Conservation (phyloP, 2,797 vertebrate species). For the Buceros bicornis region DNA sequence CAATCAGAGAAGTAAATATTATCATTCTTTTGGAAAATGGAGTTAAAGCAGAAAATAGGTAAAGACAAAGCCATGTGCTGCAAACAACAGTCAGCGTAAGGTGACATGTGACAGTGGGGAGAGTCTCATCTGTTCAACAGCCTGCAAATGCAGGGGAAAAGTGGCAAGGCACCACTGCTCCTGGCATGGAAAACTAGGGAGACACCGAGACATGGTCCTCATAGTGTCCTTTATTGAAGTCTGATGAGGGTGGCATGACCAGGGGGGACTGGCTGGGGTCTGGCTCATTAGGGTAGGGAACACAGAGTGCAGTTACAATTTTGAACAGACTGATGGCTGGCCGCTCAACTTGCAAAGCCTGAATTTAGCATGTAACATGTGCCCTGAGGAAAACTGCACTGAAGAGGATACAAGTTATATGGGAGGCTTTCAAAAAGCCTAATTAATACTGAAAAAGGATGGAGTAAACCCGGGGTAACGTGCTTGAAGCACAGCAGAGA, state of each 20-base stretch:
- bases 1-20: not conserved
- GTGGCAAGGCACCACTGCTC: not conserved
- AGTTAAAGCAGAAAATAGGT: not conserved
- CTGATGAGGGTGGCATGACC: not conserved
- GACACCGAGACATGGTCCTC: not conserved
- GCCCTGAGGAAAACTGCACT: rapidly evolving
- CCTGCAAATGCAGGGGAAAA: not conserved
- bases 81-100: not conserved
- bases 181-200: not conserved
- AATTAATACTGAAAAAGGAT: not conserved
- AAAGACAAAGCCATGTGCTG: not conserved
- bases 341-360: not conserved
- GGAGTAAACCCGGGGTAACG: not conserved
- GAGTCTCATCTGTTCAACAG: not conserved
- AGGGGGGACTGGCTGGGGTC: not conserved
- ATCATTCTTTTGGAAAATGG: not conserved
- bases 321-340: not conserved
- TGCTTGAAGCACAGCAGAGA: not conserved
- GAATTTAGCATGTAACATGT: not conserved
- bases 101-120: rapidly evolving
- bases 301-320: not conserved
- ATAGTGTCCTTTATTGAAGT: rapidly evolving
- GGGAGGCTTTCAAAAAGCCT: not conserved
- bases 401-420: not conserved
- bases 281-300: not conserved